phyloP scores from a whole-genome alignment of 30 jellyfish, hydroid and myxozoan genomes.

The Pelagia noctiluca region DNA sequence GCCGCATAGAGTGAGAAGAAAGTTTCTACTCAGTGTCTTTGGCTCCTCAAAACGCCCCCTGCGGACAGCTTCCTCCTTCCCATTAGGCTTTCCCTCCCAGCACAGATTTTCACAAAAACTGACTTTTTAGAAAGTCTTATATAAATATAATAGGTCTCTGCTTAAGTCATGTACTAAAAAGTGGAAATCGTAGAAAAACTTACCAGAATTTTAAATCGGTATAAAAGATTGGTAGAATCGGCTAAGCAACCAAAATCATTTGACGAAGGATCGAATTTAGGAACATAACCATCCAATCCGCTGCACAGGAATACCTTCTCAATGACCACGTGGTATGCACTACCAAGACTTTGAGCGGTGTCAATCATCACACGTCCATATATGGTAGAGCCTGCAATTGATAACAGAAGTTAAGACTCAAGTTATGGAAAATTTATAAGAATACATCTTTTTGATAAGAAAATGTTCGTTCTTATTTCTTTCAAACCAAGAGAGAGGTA shows the following conservation, averaged over 20 bases:
- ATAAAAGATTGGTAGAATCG: slow-evolving; percentile 77
- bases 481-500: no score
- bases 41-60: no score
- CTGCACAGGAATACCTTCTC: slow-evolving; percentile 96
- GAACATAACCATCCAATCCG: slow-evolving; percentile 96
- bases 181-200: background rate
- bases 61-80: no score
- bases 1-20: no score
- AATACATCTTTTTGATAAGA: no score
- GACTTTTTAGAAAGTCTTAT: background rate
- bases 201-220: slow-evolving; percentile 94
- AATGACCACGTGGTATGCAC: slow-evolving; percentile 87
- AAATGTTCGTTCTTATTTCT: no score
- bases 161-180: no score
- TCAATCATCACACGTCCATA: slow-evolving; percentile 96
- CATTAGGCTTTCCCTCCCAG: no score
- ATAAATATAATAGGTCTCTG: background rate
- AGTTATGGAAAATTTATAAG: no score
- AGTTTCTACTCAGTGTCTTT: no score
- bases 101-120: no score
- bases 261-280: slow-evolving; percentile 89
- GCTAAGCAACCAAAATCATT: slow-evolving; percentile 95
- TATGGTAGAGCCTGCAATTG: slow-evolving; percentile 76
- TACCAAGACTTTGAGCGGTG: slow-evolving; percentile 82
- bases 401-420: background rate